These are phyloP conservation scores for Asteroscopus sphinx DNA, from an alignment of 2,888 invertebrate species.

Conservation along the genomic window DNA sequence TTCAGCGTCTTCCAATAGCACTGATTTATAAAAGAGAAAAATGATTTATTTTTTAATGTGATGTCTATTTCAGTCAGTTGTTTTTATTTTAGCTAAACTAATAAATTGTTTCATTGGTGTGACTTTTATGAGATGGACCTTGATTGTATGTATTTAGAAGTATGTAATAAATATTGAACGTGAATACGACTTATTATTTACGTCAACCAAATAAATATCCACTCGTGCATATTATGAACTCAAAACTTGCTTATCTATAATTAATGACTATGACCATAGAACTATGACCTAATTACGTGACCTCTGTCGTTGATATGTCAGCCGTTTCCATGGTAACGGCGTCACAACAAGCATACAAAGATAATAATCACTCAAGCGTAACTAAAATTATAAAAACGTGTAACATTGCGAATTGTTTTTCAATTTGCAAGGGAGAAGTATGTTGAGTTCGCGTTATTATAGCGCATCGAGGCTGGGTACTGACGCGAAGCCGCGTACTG, in stretches of 20 bases:
- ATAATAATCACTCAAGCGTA: too few species aligned
- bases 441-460: conserved; percentile 84
- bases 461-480: conserved; percentile 79
- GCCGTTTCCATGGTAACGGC: conserved; percentile 79
- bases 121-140: conserved; percentile 81
- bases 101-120: conserved; percentile 80
- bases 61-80: conserved; percentile 81
- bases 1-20: conserved; percentile 86
- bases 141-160: conserved; percentile 86
- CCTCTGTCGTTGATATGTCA: conserved; percentile 31
- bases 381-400: conserved; percentile 19
- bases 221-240: not conserved
- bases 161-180: conserved; percentile 85
- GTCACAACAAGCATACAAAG: conserved; percentile 89
- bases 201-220: not conserved
- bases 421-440: conserved; percentile 49
- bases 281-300: not conserved
- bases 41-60: conserved; percentile 72
- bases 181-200: conserved; percentile 66
- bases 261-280: not conserved
- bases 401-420: conserved; percentile 2
- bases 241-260: too few species aligned
- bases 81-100: conserved; percentile 74
- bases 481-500: conserved; percentile 80
- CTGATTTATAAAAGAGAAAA: conserved; percentile 67